These are phyloP conservation scores for Pitangus sulphuratus DNA, from an alignment of 2,797 vertebrate species.

Conservation along the genomic window DNA sequence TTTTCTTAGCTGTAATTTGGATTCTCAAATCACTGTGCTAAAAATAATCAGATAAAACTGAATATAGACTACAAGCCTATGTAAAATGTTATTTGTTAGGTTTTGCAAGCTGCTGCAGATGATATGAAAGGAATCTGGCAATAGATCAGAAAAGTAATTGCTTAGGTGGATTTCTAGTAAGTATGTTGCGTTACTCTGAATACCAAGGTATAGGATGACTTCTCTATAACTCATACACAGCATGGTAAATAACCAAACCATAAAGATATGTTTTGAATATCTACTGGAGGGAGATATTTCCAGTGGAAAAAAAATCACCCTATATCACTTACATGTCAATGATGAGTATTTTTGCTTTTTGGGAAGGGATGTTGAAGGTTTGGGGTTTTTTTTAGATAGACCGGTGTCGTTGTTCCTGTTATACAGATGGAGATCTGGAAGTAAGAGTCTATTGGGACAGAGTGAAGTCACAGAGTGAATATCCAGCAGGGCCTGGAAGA, in stretches of 20 bases:
- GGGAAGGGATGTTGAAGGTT: neutral
- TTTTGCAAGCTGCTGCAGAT: constrained; percentile 46
- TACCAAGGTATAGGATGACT: neutral
- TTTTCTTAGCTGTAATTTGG: constrained; percentile 84
- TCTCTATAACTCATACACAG: neutral
- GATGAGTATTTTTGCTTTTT: neutral
- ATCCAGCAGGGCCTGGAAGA: neutral
- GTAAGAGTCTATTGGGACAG: neutral
- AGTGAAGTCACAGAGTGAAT: neutral
- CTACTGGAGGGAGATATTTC: neutral
- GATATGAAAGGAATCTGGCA: constrained; percentile 39
- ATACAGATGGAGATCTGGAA: neutral
- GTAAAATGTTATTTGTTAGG: constrained; percentile 62
- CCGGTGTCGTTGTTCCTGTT: fast-evolving
- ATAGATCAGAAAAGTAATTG: constrained; percentile 64
- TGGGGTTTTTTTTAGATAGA: neutral
- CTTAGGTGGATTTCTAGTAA: constrained; percentile 44
- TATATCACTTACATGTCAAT: neutral
- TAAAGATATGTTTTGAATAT: neutral
- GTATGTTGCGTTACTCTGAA: constrained; percentile 27
- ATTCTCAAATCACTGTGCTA: constrained; percentile 76
- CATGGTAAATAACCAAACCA: neutral
- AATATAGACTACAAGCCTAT: constrained; percentile 66
- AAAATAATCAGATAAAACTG: constrained; percentile 72
- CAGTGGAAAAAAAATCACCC: neutral